Base-by-base conservation (phyloP, 2,797 vertebrate genomes). In the Acanthurus leucopareius region DNA sequence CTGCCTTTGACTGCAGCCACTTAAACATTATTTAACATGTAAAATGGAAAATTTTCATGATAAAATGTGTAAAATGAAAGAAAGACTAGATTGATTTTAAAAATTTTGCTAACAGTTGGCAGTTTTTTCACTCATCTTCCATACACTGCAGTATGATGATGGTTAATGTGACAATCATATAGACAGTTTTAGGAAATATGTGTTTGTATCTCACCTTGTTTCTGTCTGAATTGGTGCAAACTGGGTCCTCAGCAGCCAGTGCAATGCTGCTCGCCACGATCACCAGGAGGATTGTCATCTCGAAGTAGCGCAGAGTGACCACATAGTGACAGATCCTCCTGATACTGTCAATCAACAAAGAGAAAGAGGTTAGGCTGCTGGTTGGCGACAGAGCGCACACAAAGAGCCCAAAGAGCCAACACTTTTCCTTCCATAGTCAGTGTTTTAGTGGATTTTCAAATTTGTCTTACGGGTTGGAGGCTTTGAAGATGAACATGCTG, bases 401-500 rank as follows among this genome's bases (percentile, higher is more conserved):
- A 62, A 64, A 38, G 40, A 58, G 7, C 11, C 11, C 10, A 44
- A 17, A 63, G 57, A 56, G 6, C 2, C 9, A 48, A 40, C 22
- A 40, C 11, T 20, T 44, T 25, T 38, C 0, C 5, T 53, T 72
- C 28, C 10, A 35, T 32, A 38, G 15, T 25, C 7, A 11, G 40
- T 14, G 51, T 74, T 73, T 71, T n/a, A 0, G 53, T 32, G 25
- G 9, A 59, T n/a, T 65, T 51, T 42, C 10, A 19, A 56, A 25
- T 28, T 28, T 4, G 49, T 89, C 97, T 97, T 95, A 99, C 98
- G 98, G 98, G 90, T 99, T 99, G 82, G 96, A 97, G 71, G 97
- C 96, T 94, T 97, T 99, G 91, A 99, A 99, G 93, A 99, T 97
- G 93, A 99, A 99, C 98, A 99, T 99, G 87, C 98, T 99, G 91